Base-by-base conservation (phyloP, 1,140 invertebrate genomes). In the Caenorhabditis tropicalis region DNA sequence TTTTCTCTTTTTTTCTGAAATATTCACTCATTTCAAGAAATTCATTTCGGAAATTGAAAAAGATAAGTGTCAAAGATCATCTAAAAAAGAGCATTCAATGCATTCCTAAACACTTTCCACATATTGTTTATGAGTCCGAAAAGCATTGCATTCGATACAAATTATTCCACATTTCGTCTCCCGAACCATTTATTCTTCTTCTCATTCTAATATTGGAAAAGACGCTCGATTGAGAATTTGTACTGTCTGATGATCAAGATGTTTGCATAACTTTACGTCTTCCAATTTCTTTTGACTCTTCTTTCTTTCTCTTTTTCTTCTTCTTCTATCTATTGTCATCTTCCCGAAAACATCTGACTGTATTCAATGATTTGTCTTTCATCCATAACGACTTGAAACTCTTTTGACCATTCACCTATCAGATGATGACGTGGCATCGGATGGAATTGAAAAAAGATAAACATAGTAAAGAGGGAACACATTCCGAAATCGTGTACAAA, bases 41-140 rank as follows among this genome's bases (percentile, higher is more conserved):
- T 51, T 16, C n/a, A 51, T 51, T 65, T 65, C 7, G 10, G 29
- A 58, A 58, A 29, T 10, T 19, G 21, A 29, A 29, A 58, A 29
- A 33, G 33, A 16, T 7, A 74, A 74, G 36, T 46, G 65, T 29
- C 65, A 74, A 39, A 74, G 36, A 74, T 24, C 65, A 15, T 3
- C 10, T 16, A 27, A 10, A 10, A 51, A 27, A 56, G 29, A 24
- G 24, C 65, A 19, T 74, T 16, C 65, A 74, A 74, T 74, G 65
- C 65, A 74, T 74, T 74, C 65, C 43, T 24, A 74, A 74, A 43
- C 65, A 43, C 27, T 31, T 60, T 39, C 31, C 29, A 51, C 48
- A 51, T n/a, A n/a, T n/a, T 56, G 21, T 56, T 56, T 56, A 56
- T 24, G 53, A 24, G 24, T 2, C 15, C 6, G 49, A 56, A 10